Conservation (phyloP, 2,888 invertebrate genomes). For the Apodemia duryi region DNA sequence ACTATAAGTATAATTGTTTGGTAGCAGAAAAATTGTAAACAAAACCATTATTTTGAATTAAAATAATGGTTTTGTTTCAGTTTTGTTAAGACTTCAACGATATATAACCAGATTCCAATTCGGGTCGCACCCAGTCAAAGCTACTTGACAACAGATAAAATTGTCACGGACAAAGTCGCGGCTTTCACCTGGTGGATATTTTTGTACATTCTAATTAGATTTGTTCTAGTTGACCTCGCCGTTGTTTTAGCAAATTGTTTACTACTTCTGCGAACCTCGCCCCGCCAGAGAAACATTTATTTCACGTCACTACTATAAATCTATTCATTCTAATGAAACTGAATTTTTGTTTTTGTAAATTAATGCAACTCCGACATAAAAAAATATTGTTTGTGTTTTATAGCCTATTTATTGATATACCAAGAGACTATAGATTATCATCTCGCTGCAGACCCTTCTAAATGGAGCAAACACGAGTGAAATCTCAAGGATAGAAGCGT, state of each 20-base stretch:
- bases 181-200: conserved; percentile 7
- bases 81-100: neutral
- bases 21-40: neutral
- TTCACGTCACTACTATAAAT: neutral
- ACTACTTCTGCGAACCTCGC: neutral
- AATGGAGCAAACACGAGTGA: no score
- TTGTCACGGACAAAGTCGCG: conserved; percentile 7
- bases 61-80: no score
- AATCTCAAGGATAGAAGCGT: no score
- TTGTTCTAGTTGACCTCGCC: neutral
- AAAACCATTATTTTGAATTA: neutral
- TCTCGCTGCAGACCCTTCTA: no score
- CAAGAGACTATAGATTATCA: no score
- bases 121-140: conserved; percentile 4
- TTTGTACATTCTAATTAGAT: conserved; percentile 4
- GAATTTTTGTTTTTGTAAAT: neutral
- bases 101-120: neutral
- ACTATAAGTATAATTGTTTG: no score
- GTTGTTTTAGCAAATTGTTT: conserved; percentile 1
- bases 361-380: neutral
- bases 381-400: no score
- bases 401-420: no score
- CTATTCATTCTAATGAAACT: neutral
- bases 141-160: neutral
- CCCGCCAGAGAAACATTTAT: neutral